phyloP scores from a whole-genome alignment of 2,113 vertebrate species.

The Oenanthe melanoleuca region DNA sequence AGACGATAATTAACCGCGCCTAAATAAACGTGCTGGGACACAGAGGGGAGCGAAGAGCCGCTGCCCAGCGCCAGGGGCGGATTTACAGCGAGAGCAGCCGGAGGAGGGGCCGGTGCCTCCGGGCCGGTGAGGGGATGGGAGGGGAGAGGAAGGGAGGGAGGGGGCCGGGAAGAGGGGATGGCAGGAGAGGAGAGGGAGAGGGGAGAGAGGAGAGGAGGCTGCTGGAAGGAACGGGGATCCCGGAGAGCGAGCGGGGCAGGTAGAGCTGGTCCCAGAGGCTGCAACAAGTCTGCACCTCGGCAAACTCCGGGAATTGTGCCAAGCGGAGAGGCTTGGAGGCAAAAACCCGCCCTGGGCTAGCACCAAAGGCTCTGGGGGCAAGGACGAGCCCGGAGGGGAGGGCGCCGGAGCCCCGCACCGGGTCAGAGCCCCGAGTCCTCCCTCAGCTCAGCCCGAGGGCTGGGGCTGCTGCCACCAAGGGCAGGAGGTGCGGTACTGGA shows the following conservation, averaged over 20 bases:
- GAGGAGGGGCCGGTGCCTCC: not conserved
- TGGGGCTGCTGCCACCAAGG: rapidly evolving
- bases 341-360: not conserved
- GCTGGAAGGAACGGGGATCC: rapidly evolving
- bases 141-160: not conserved
- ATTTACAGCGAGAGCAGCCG: not conserved
- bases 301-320: not conserved
- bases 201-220: too few relatives aligned
- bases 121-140: not conserved
- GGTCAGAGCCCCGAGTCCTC: too few relatives aligned
- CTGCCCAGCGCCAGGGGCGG: not conserved
- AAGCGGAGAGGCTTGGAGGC: rapidly evolving
- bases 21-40: rapidly evolving
- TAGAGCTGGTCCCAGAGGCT: too few relatives aligned
- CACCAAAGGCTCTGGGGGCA: rapidly evolving
- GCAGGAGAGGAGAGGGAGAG: too few relatives aligned
- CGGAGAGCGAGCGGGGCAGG: not conserved
- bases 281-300: too few relatives aligned
- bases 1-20: not conserved
- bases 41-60: not conserved
- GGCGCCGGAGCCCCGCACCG: too few relatives aligned
- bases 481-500: rapidly evolving
- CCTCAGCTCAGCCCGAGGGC: rapidly evolving
- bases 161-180: not conserved
- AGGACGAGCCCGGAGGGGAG: not conserved